Evolutionary conservation across 1,140 invertebrate genomes (phyloP).

Genomic region (Telenomus remus): DNA sequence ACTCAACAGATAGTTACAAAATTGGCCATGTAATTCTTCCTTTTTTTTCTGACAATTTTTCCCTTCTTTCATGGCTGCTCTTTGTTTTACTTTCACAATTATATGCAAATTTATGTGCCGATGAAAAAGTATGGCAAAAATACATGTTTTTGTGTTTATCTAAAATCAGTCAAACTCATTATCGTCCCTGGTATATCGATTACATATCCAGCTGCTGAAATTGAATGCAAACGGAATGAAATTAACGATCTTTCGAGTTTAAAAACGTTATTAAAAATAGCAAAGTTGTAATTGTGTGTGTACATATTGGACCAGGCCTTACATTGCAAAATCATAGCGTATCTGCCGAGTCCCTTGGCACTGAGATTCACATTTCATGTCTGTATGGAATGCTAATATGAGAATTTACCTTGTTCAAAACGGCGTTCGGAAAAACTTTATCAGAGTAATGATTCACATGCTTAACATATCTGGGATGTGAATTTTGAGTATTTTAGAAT

Average conservation of each 20-base stretch:
- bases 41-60: background rate
- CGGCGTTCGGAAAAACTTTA: no score
- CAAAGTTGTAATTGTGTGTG: no score
- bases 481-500: no score
- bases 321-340: conserved; percentile 1
- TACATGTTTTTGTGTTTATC: conserved; percentile 15
- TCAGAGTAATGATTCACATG: no score
- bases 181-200: conserved; percentile 58
- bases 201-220: conserved; percentile 53
- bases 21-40: conserved; percentile 6
- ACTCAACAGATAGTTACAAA: conserved; percentile 14
- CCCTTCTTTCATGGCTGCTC: background rate
- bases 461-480: no score
- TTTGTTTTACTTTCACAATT: conserved; percentile 32
- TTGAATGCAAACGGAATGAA: conserved; percentile 46
- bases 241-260: conserved; percentile 43
- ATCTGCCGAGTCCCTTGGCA: no score
- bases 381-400: no score
- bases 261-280: conserved; percentile 24
- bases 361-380: no score
- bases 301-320: no score
- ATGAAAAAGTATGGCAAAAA: conserved; percentile 14
- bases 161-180: conserved; percentile 41
- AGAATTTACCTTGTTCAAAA: no score
- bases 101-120: conserved; percentile 41